These are phyloP conservation scores for Staurois parvus DNA, from an alignment of 2,797 vertebrate genomes.

Conservation along the genomic window DNA sequence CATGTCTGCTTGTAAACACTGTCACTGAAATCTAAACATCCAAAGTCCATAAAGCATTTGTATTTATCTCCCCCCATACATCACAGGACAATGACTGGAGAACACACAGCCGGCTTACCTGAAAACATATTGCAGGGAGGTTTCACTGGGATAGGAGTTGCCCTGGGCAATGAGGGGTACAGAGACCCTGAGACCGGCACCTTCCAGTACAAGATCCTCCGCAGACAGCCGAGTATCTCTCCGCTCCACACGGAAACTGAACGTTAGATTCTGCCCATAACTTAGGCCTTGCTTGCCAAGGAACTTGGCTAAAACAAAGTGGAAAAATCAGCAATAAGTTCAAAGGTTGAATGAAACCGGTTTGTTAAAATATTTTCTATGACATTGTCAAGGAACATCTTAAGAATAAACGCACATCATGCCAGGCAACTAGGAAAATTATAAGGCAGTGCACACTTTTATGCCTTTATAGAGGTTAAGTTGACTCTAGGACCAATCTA, in stretches of 20 bases:
- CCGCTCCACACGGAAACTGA: conserved; percentile 89
- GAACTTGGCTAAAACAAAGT: conserved; percentile 83
- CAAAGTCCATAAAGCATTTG: not conserved
- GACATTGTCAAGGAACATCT: too few species aligned
- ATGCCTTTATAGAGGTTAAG: too few species aligned
- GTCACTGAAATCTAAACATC: conserved; percentile 30
- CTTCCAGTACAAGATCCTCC: conserved; percentile 93
- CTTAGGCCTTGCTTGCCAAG: conserved; percentile 91
- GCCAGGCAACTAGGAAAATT: too few species aligned
- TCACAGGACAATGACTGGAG: not conserved
- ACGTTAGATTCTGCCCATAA: conserved; percentile 92
- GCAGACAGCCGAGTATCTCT: conserved; percentile 91
- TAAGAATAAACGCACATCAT: too few species aligned
- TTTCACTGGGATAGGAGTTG: conserved; percentile 92
- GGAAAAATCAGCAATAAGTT: conserved; percentile 4
- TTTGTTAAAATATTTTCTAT: too few species aligned
- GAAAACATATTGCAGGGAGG: conserved; percentile 84
- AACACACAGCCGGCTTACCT: conserved; percentile 77
- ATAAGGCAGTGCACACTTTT: too few species aligned
- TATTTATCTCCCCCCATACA: not conserved
- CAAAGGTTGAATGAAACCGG: too few species aligned
- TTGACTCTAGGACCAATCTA: too few species aligned
- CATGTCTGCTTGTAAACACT: conserved; percentile 24
- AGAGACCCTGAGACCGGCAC: conserved; percentile 83
- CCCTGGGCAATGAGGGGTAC: conserved; percentile 96